These are phyloP conservation scores for Diplazon laetatorius DNA, from an alignment of 2,888 invertebrate species.

Conservation along the genomic window DNA sequence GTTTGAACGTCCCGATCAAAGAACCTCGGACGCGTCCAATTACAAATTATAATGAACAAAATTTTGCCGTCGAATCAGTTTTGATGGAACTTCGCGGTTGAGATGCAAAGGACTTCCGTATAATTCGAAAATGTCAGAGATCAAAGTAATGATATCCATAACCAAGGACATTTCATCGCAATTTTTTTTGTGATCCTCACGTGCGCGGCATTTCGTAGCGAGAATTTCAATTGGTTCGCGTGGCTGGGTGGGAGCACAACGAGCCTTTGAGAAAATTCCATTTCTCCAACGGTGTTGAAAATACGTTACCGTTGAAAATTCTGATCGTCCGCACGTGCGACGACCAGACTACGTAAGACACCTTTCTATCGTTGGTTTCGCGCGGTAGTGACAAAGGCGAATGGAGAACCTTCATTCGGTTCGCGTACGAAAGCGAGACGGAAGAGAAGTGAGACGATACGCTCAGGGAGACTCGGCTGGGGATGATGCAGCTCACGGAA, in stretches of 20 bases:
- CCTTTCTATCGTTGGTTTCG: neutral
- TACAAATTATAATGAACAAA: neutral
- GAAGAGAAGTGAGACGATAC: slow-evolving; percentile 23
- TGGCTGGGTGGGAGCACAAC: neutral
- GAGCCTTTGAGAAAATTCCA: slow-evolving; percentile 25
- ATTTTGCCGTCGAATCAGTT: slow-evolving; percentile 20
- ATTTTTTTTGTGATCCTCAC: neutral
- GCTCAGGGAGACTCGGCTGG: neutral
- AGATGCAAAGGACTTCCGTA: neutral
- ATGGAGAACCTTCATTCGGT: slow-evolving; percentile 39
- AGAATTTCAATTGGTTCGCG: slow-evolving; percentile 21
- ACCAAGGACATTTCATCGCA: neutral
- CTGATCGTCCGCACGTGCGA: slow-evolving; percentile 22
- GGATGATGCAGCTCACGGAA: slow-evolving; percentile 33
- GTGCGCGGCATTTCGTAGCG: neutral
- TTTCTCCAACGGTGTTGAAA: slow-evolving; percentile 2
- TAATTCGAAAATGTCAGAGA: neutral
- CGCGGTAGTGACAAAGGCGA: slow-evolving; percentile 25
- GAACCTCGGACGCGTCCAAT: slow-evolving; percentile 8
- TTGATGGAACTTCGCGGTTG: neutral
- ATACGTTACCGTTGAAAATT: slow-evolving; percentile 28
- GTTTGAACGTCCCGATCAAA: slow-evolving; percentile 32
- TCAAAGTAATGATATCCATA: slow-evolving; percentile 2
- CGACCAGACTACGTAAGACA: slow-evolving; percentile 16
- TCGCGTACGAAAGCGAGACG: slow-evolving; percentile 38